Evolutionary conservation across 2,888 invertebrate species (phyloP), one percentile per base, ranked within the genome.

Genomic region (Dorcus hopei): DNA sequence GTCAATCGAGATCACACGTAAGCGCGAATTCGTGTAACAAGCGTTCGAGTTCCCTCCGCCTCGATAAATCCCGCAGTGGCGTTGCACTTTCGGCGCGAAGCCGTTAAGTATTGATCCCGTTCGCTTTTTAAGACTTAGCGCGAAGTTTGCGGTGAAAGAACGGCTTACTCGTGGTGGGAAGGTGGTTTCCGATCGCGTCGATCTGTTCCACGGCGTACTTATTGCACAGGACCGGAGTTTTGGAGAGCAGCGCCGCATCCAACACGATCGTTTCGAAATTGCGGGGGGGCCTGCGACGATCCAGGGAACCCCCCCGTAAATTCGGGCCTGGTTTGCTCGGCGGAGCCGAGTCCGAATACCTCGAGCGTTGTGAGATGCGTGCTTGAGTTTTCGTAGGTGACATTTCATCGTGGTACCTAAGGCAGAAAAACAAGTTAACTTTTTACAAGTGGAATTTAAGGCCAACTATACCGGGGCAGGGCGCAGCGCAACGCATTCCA

Each of bases 211-310:
- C 76, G 0, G 87, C 88, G 72, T 90, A 90, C 65, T 83, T 85
- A 74, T 90, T 90, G 72, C 85, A 87, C 42, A 89, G 80, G 39
- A 90, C 86, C 0, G 88, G 85, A 1, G 83, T 82, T 61, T 82
- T 82, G 39, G 82, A 81, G 26, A 79, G 66, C 48, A 72, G 65
- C 38, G 77, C 71, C 6, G 75, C 73, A 71, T 73, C 74, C 65
- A 77, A 62, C 67, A 77, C 66, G 68, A 75, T 59, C 6, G 26
- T 33, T 70, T 74, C 66, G 52, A 73, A 67, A 59, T 68, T 66
- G 47, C 68, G 67, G n/a, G 68, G 67, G 52, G 61, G 63, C 55
- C 69, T 68, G 43, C 66, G 72, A 66, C 74, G 73, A 65, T 77
- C 79, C 65, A 72, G 63, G 3, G 77, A 74, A 38, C 77, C 77